A percentile compares a stretch with the other conserved stretches of the same genome.
phyloP scores from a whole-genome alignment of 2,888 invertebrate species.

The Masnerella sp. region DNA sequence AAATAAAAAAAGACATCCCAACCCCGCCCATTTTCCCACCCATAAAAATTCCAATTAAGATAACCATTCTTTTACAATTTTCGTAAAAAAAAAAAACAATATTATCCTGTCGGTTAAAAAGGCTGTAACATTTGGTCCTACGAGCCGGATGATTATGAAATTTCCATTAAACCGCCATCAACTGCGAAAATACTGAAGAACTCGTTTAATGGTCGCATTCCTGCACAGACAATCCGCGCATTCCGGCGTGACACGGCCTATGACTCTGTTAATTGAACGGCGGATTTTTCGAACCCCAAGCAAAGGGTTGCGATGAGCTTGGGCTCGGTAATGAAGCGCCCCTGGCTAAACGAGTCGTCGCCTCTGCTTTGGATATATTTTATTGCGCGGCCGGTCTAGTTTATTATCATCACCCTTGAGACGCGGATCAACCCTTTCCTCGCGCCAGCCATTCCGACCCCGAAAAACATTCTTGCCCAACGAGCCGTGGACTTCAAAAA shows the following conservation, averaged over 20 bases:
- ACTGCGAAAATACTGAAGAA: slow-evolving; percentile 33
- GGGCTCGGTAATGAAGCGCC: slow-evolving; percentile 75
- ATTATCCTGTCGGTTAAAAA: too few relatives aligned
- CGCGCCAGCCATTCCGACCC: slow-evolving; percentile 70
- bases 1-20: too few relatives aligned
- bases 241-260: slow-evolving; percentile 57
- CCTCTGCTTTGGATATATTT: slow-evolving; percentile 76
- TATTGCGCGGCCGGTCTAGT: slow-evolving; percentile 73
- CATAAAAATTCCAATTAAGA: too few relatives aligned
- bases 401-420: slow-evolving; percentile 72
- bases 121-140: too few relatives aligned
- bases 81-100: not conserved
- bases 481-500: slow-evolving; percentile 68
- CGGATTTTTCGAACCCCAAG: slow-evolving; percentile 62
- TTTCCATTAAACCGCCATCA: slow-evolving; percentile 41
- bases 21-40: too few relatives aligned
- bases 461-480: slow-evolving; percentile 74
- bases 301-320: slow-evolving; percentile 76
- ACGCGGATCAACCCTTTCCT: slow-evolving; percentile 74
- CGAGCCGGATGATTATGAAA: slow-evolving; percentile 11
- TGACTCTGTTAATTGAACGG: slow-evolving; percentile 62
- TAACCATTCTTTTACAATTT: not conserved
- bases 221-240: slow-evolving; percentile 50
- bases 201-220: slow-evolving; percentile 46
- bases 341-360: slow-evolving; percentile 75